Percentiles rank a stretch among this genome's conserved stretches.
Evolutionary conservation across 2,113 vertebrate species (phyloP).

Genomic region (Oncorhynchus keta): DNA sequence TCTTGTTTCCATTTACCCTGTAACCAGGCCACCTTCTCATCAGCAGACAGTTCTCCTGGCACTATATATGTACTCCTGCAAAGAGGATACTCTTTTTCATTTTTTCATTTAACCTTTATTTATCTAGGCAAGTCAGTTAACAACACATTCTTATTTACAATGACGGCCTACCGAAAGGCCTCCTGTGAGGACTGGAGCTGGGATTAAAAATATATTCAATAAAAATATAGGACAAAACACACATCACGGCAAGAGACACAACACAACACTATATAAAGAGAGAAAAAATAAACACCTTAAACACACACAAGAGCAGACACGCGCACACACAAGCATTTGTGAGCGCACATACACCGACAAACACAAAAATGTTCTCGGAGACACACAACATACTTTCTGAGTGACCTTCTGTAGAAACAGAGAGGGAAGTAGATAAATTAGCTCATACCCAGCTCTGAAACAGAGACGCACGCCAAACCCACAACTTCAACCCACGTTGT

Average conservation of each 20-base stretch:
- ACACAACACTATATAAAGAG: slow-evolving; percentile 2
- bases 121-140: too few relatives aligned
- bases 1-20: slow-evolving; percentile 77
- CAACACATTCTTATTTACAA: too few relatives aligned
- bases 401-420: slow-evolving; percentile 63
- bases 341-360: slow-evolving; percentile 19
- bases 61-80: slow-evolving; percentile 55
- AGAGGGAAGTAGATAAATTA: slow-evolving; percentile 67
- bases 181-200: too few relatives aligned
- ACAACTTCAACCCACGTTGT: slow-evolving; percentile 33
- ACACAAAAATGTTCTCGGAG: background rate
- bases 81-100: slow-evolving; percentile 41
- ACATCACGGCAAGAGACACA: slow-evolving; percentile 1
- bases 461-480: slow-evolving; percentile 60
- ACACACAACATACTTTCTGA: slow-evolving; percentile 36
- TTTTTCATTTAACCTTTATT: too few relatives aligned
- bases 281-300: background rate
- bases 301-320: slow-evolving; percentile 5
- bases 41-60: slow-evolving; percentile 63
- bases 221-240: too few relatives aligned
- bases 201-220: too few relatives aligned
- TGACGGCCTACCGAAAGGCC: too few relatives aligned
- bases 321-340: background rate
- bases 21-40: slow-evolving; percentile 41
- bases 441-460: slow-evolving; percentile 62